Conservation (phyloP, 2,113 vertebrate genomes). For the Anser cygnoides region DNA sequence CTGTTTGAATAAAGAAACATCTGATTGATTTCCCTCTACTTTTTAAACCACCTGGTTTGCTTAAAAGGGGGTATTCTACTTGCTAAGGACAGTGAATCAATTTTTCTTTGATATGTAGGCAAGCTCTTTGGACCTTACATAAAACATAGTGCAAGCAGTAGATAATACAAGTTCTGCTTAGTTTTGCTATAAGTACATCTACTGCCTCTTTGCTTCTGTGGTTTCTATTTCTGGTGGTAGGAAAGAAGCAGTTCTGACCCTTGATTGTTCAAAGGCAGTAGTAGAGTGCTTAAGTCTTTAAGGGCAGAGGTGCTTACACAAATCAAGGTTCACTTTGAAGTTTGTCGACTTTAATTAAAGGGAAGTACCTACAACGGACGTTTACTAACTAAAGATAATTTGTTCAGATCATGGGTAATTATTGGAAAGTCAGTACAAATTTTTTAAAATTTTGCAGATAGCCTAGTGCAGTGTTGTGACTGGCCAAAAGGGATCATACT, state of each 20-base stretch:
- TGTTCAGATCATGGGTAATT: neutral
- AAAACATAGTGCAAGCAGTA: neutral
- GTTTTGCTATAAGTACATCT: neutral
- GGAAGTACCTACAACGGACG: neutral
- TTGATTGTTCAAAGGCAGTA: neutral
- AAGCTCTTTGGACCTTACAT: neutral
- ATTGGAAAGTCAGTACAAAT: neutral
- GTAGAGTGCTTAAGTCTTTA: neutral
- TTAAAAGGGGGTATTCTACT: slow-evolving; percentile 4
- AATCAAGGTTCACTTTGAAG: neutral
- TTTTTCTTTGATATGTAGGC: neutral
- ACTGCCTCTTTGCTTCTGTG: neutral
- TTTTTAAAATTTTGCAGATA: neutral
- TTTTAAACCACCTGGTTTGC: neutral
- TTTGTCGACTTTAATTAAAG: slow-evolving; percentile 8
- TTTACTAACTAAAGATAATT: neutral
- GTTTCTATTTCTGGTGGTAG: neutral
- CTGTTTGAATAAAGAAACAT: neutral
- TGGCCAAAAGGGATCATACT: neutral
- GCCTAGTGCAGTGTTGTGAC: neutral
- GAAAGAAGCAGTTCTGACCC: neutral
- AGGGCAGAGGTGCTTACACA: neutral
- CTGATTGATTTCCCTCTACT: slow-evolving; percentile 31
- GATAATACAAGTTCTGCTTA: neutral
- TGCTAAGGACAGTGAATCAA: neutral